Percentiles rank a stretch among this genome's conserved stretches.
These are phyloP conservation scores for Epinotia brunnichana DNA, from an alignment of 2,888 invertebrate genomes.

Conservation along the genomic window DNA sequence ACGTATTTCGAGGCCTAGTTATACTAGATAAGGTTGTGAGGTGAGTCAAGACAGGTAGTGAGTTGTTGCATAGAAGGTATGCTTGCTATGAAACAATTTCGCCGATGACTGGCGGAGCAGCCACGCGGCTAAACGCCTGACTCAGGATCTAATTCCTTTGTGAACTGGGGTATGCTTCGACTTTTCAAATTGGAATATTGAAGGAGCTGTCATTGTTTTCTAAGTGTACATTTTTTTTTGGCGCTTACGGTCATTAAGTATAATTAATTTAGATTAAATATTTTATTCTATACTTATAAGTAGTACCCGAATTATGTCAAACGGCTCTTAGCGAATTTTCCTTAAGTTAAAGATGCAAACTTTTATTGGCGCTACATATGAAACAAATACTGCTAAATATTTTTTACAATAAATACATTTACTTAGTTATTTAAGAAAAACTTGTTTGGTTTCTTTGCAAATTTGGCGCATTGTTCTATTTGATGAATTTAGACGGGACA, in stretches of 20 bases:
- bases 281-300: too few species aligned
- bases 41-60: neutral
- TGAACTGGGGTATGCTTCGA: constrained; percentile 5
- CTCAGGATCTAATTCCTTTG: constrained; percentile 11
- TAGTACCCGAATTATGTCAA: too few species aligned
- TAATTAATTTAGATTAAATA: too few species aligned
- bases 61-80: neutral
- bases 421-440: too few species aligned
- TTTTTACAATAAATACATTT: too few species aligned
- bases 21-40: neutral
- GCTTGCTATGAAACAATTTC: neutral
- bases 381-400: too few species aligned
- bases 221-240: neutral
- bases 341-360: too few species aligned
- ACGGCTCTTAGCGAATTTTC: too few species aligned
- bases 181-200: neutral
- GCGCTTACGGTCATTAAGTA: neutral
- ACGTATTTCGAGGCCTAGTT: neutral
- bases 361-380: too few species aligned
- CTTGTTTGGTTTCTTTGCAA: too few species aligned
- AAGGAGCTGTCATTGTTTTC: neutral
- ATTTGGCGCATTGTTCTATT: too few species aligned
- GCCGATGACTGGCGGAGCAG: constrained; percentile 8
- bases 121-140: constrained; percentile 5
- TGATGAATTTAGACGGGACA: too few species aligned